Percentiles rank a stretch among this genome's conserved stretches.
These are phyloP conservation scores for Chaetorhynchus papuensis DNA, from an alignment of 2,113 vertebrate species.

Conservation along the genomic window DNA sequence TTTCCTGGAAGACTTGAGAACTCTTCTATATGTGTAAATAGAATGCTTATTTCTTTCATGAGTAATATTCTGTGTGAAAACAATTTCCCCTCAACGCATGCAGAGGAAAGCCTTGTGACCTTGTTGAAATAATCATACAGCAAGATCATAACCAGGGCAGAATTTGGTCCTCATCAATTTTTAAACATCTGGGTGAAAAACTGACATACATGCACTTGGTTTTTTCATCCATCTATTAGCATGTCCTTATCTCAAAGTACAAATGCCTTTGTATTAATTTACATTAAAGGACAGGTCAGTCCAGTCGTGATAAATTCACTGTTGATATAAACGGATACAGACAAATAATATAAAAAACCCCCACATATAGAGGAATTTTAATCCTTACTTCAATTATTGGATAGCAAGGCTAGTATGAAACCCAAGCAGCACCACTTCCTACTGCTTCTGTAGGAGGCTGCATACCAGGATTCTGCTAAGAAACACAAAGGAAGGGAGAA, in stretches of 20 bases:
- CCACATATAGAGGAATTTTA: background rate
- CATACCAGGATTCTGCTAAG: background rate
- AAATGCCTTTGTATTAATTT: background rate
- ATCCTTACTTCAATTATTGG: background rate
- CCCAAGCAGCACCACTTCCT: background rate
- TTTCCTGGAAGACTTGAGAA: constrained; percentile 40
- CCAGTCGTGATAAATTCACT: background rate
- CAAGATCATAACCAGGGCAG: background rate
- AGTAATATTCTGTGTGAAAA: background rate
- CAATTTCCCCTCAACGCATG: background rate
- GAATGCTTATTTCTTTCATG: background rate
- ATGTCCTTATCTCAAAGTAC: background rate
- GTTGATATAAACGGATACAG: background rate
- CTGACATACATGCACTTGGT: background rate
- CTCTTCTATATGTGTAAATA: background rate
- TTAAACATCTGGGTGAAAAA: background rate
- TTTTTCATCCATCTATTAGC: background rate
- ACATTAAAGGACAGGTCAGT: background rate
- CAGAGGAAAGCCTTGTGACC: background rate
- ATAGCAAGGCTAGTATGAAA: background rate
- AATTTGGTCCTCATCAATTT: background rate
- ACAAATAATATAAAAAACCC: background rate
- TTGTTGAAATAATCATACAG: background rate
- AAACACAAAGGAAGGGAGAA: background rate
- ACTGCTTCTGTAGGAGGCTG: background rate